Evolutionary conservation across 2,797 vertebrate species (phyloP).

Genomic region (Cynodonichthys magdalenae): DNA sequence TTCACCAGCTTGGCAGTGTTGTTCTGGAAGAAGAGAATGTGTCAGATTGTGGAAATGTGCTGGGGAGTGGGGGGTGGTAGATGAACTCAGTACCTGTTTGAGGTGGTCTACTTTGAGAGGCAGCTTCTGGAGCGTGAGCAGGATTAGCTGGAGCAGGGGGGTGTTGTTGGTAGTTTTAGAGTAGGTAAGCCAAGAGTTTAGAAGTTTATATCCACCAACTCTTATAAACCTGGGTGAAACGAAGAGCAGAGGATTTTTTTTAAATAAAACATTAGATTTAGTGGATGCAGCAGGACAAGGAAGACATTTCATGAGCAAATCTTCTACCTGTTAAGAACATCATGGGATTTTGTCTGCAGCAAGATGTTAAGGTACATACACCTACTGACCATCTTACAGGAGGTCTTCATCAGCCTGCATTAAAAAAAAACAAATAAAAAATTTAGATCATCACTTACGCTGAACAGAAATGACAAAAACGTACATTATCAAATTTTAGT

Average conservation of each 20-base stretch:
- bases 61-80: no score
- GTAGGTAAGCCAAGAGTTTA: conserved; percentile 93
- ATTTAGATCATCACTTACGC: no score
- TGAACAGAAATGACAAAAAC: background rate
- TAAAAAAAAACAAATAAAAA: background rate
- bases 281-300: no score
- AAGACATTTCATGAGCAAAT: background rate
- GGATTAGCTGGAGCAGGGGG: conserved; percentile 91
- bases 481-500: background rate
- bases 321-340: conserved; percentile 89
- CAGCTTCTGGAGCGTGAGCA: conserved; percentile 92
- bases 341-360: conserved; percentile 90
- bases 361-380: conserved; percentile 96
- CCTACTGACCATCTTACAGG: conserved; percentile 94
- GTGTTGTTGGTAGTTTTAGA: conserved; percentile 91
- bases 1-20: conserved; percentile 98
- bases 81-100: conserved; percentile 84
- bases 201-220: conserved; percentile 91
- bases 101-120: conserved; percentile 95
- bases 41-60: background rate
- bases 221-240: conserved; percentile 86
- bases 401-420: conserved; percentile 93
- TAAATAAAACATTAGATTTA: no score
- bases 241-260: no score
- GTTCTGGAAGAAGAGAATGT: conserved; percentile 78